Percentiles rank a stretch among this genome's conserved stretches.
Evolutionary conservation across 2,888 invertebrate genomes (phyloP).

Genomic region (Drosophila maculinotata): DNA sequence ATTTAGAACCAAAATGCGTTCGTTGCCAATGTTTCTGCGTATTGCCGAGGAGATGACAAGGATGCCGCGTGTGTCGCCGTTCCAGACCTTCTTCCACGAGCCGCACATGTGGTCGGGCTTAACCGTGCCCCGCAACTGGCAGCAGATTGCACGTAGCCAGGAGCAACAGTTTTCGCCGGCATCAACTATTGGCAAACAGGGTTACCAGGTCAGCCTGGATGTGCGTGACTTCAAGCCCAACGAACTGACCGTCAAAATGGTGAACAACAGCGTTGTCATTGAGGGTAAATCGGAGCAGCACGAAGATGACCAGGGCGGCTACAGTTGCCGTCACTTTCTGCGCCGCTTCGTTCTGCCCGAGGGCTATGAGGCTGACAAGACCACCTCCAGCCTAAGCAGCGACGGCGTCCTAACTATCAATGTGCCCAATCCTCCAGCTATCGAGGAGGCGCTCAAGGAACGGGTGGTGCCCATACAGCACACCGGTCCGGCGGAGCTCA

Average conservation of each 20-base stretch:
- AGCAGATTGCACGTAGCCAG: conserved; percentile 60
- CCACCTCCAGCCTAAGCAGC: conserved; percentile 90
- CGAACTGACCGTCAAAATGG: conserved; percentile 91
- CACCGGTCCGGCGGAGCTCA: conserved; percentile 84
- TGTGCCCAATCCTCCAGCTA: conserved; percentile 86
- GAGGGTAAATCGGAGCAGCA: conserved; percentile 92
- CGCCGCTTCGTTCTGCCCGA: conserved; percentile 91
- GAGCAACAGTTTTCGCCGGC: conserved; percentile 44
- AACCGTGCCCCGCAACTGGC: conserved; percentile 55
- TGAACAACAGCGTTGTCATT: conserved; percentile 89
- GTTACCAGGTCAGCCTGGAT: conserved; percentile 90
- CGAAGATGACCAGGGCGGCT: conserved; percentile 90
- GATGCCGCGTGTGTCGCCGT: conserved; percentile 55
- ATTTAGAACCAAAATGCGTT: conserved; percentile 67
- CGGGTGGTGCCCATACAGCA: conserved; percentile 88
- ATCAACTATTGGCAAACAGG: conserved; percentile 86
- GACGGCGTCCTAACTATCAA: conserved; percentile 90
- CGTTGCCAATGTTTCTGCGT: conserved; percentile 76
- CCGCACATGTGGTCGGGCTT: conserved; percentile 45
- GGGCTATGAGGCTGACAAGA: conserved; percentile 90
- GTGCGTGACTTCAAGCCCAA: conserved; percentile 91
- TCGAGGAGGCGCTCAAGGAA: conserved; percentile 84
- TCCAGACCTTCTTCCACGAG: conserved; percentile 58
- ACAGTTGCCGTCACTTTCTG: conserved; percentile 90
- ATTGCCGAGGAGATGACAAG: conserved; percentile 74